Base-by-base conservation (phyloP, 2,113 vertebrate genomes). In the Nymphicus hollandicus region DNA sequence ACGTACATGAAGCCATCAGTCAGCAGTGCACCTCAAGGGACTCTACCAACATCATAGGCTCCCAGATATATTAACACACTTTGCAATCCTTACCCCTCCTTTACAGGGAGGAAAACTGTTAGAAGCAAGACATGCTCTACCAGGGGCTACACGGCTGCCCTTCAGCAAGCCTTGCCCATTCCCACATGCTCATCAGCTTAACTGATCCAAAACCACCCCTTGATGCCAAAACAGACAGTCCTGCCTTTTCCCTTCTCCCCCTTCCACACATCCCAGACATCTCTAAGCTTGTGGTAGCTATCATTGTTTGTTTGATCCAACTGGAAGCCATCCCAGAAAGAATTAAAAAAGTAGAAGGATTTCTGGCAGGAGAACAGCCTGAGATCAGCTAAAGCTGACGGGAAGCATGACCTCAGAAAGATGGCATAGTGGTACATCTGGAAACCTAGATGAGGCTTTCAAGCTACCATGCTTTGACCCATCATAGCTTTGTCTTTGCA, bases 271-370 rank as follows among this genome's bases (percentile, higher is more conserved):
- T 41, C 60, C 37, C 83, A 61, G 27, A 65, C 64, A 86, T 37
- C 77, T 53, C 55, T 35, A n/a, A 2, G 0, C 17, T 69, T 63
- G 76, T 73, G 83, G 70, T 35, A 91, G 76, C 46, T 50, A 86
- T 29, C 44, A 64, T 44, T 5, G 2, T 37, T 86, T 63, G 28
- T 58, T 47, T 56, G 39, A 89, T 70, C 68, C 86, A 81, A 31
- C 41, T 84, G 73, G 91, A 86, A 91, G 39, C 46, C n/a, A 46
- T 46, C 43, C 73, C 77, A 84, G 81, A 78, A 89, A 81, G 31
- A 96, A 77, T n/a, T n/a, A 86, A 91, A 65, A 61, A 46, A 95
- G 41, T 47, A 31, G n/a, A 61, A 81, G 49, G 41, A 65, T 73
- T 95, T 81, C 73, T 84, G 72, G 89, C 79, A 93, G 17, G 19